Percentiles rank a stretch among this genome's conserved stretches.
These are phyloP conservation scores for Cisticola juncidis DNA, from an alignment of 2,113 vertebrate species.

Conservation along the genomic window DNA sequence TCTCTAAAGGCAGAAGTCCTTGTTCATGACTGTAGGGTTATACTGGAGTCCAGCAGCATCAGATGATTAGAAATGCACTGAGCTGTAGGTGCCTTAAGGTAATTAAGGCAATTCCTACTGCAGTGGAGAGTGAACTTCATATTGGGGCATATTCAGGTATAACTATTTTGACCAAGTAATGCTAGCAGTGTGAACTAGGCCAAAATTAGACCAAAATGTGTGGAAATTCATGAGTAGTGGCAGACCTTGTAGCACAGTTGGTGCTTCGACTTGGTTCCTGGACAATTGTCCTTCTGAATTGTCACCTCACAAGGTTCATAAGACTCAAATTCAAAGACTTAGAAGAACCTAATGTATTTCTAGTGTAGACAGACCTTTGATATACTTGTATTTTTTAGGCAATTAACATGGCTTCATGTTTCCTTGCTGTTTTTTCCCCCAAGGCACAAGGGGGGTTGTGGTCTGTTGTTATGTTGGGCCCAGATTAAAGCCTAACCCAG, in stretches of 20 bases:
- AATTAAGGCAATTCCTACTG: not conserved
- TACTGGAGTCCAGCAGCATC: not conserved
- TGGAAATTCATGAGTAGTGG: not conserved
- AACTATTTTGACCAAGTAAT: not conserved
- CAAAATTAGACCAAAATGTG: not conserved
- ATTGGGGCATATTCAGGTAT: not conserved
- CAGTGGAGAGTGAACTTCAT: not conserved
- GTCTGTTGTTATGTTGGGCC: not conserved
- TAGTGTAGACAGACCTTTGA: not conserved
- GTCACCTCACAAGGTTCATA: not conserved
- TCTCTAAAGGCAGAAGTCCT: not conserved
- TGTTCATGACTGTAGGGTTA: not conserved
- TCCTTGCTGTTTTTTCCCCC: not conserved
- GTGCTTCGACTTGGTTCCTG: not conserved
- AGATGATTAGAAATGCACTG: not conserved
- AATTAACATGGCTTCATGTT: not conserved
- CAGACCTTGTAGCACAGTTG: not conserved
- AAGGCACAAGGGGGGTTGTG: not conserved
- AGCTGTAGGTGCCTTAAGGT: not conserved
- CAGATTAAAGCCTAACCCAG: not conserved
- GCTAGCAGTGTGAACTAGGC: not conserved
- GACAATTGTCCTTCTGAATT: not conserved
- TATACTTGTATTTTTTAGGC: not conserved
- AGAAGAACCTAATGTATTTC: not conserved
- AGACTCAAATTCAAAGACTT: not conserved